Base-by-base conservation (phyloP, 2,113 vertebrate genomes). In the Vulpes lagopus region DNA sequence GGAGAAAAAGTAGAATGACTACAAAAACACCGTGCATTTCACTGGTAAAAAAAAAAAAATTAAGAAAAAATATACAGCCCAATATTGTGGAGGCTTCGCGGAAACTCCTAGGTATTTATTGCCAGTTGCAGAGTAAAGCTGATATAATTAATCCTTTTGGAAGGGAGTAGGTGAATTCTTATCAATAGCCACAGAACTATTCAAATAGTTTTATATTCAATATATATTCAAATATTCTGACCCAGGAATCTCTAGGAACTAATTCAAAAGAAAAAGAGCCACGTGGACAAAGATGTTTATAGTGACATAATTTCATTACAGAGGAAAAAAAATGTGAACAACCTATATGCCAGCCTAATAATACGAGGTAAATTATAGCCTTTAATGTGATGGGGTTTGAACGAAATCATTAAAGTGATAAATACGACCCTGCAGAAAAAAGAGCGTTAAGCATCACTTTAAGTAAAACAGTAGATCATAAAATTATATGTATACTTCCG, bases 351-450 rank as follows among this genome's bases (percentile, higher is more conserved):
- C 93, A 94, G 71, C 60, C 64, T 76, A 64, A 62, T 94, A 98
- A 96, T 83, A 93, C 71, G 81, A 94, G 65, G 94, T 91, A 86
- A 96, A 94, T 96, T 90, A 95, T 38, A 95, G 88, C 71, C 64
- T 94, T 88, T 95, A 96, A 95, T 86, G 91, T 64, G 94, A 91
- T 79, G 60, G 8, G 5, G 87, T 95, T 62, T 60, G 91, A 94
- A 73, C 0, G 32, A 27, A 94, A 64, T 90, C 96, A 94, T 98
- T 97, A 97, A 97, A 94, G 49, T 98, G 94, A 96, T 96, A 96
- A 97, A 98, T 96, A 96, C 2, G 76, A 95, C 91, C 93, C 60
- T 10, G 55, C 57, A 49, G 91, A 95, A 96, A 91, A 23, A 89
- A 71, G 74, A 95, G 59, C 73, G 85, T 94, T 98, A 96, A 97